A percentile compares a stretch with the other conserved stretches of the same genome.
Conservation (phyloP, 2,797 vertebrate genomes). For the Podarcis lilfordi region DNA sequence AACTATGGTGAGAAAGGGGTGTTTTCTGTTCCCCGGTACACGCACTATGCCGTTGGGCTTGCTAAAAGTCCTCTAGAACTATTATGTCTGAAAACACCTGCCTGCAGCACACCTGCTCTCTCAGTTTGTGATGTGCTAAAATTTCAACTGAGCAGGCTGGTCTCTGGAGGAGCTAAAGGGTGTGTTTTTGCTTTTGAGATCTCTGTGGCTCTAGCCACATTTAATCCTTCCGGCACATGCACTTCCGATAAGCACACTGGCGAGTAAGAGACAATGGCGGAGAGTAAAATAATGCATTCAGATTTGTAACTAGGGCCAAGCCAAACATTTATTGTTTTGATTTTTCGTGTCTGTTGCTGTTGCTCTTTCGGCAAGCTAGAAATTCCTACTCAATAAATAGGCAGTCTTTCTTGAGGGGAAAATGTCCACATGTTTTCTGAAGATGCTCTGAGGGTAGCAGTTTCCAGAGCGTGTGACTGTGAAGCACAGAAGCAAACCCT, state of each 20-base stretch:
- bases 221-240: background rate
- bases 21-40: background rate
- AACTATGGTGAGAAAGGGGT: background rate
- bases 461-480: background rate
- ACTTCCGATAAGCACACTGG: background rate
- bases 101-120: background rate
- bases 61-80: background rate
- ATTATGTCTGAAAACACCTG: background rate
- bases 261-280: background rate
- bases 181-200: background rate
- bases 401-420: background rate
- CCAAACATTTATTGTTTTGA: too few species aligned
- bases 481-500: background rate
- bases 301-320: background rate
- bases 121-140: background rate
- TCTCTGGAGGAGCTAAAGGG: background rate
- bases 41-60: background rate
- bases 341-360: background rate
- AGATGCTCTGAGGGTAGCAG: too few species aligned
- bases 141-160: background rate
- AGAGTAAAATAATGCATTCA: background rate
- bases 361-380: background rate
- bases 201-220: background rate
- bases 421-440: background rate
- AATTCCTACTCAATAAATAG: background rate